Percentiles rank a stretch among this genome's conserved stretches.
phyloP scores from a whole-genome alignment of 2,797 vertebrate species.

The Crenuchus spilurus region DNA sequence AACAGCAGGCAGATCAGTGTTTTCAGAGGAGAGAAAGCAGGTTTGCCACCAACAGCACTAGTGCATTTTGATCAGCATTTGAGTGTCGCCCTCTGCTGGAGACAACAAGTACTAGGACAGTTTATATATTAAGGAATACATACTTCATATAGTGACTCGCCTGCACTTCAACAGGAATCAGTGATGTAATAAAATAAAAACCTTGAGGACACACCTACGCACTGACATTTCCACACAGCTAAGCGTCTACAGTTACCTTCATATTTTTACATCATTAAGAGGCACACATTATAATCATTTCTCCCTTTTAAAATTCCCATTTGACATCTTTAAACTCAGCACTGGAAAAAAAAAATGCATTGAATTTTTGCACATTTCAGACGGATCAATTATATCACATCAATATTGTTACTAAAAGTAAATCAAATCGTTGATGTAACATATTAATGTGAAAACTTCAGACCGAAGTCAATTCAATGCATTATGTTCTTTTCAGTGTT shows the following conservation, averaged over 20 bases:
- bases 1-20: constrained; percentile 20
- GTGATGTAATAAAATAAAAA: constrained; percentile 23
- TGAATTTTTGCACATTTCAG: not conserved
- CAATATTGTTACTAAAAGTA: not conserved
- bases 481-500: not conserved
- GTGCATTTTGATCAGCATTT: constrained; percentile 23
- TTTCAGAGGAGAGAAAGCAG: not conserved
- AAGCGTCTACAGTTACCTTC: constrained; percentile 50
- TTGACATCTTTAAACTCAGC: not conserved
- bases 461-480: not conserved
- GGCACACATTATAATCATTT: constrained; percentile 18
- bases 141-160: constrained; percentile 27
- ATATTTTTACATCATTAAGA: constrained; percentile 32
- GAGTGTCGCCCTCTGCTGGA: constrained; percentile 29
- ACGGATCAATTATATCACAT: not conserved
- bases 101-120: constrained; percentile 22
- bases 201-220: constrained; percentile 21
- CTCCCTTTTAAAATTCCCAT: not conserved
- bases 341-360: not conserved
- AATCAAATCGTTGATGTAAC: not conserved
- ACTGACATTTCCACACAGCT: constrained; percentile 36
- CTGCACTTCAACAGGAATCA: constrained; percentile 42
- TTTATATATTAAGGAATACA: constrained; percentile 29
- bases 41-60: constrained; percentile 1
- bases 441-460: not conserved